Evolutionary conservation across 35 echinoderm and acorn worm genomes (phyloP).

Genomic region (Diadema setosum): DNA sequence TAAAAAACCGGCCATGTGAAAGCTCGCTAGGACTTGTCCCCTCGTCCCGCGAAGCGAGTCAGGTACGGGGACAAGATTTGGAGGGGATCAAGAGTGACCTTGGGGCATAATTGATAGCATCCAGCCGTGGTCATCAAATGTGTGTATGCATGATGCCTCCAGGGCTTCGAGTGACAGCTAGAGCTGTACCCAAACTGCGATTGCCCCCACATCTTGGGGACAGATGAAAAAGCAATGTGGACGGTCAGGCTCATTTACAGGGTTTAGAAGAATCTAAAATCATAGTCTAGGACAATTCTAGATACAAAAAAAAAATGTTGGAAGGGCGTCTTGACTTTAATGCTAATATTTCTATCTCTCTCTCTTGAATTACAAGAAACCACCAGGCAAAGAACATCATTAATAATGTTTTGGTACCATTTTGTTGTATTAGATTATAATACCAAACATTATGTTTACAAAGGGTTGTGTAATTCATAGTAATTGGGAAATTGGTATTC

Average conservation of each 20-base stretch:
- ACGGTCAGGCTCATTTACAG: not conserved
- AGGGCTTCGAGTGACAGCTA: not conserved
- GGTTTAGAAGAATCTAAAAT: not conserved
- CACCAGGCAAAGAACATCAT: not conserved
- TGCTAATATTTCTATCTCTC: not conserved
- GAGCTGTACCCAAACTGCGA: too few species aligned
- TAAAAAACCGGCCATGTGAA: not conserved
- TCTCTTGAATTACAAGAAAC: not conserved
- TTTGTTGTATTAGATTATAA: not conserved
- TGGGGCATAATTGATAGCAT: too few species aligned
- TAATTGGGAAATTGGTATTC: not conserved
- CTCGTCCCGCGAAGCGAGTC: too few species aligned
- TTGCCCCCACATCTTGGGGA: too few species aligned
- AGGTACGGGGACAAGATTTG: not conserved
- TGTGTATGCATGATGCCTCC: not conserved
- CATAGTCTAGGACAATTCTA: not conserved
- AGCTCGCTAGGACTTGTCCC: too few species aligned
- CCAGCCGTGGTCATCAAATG: not conserved
- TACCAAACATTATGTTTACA: not conserved
- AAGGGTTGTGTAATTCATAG: not conserved
- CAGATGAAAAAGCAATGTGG: too few species aligned
- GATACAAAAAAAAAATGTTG: not conserved
- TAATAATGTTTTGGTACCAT: not conserved
- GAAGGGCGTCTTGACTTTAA: not conserved
- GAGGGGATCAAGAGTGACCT: not conserved